Evolutionary conservation across 2,797 vertebrate genomes (phyloP).

Genomic region (Stomatorhinus walkeri): DNA sequence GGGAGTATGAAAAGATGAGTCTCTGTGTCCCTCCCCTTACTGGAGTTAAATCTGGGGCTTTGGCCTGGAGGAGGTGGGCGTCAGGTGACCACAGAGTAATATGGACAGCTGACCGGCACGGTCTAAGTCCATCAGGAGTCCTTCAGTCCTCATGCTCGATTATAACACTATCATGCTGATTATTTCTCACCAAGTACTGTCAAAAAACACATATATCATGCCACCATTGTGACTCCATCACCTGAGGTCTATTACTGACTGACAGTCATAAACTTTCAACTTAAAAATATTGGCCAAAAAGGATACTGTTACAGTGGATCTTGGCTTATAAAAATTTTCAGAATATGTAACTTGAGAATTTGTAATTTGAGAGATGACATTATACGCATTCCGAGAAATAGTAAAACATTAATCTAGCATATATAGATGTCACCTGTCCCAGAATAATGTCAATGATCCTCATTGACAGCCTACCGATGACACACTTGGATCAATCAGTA

Average conservation of each 20-base stretch:
- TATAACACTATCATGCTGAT: not conserved
- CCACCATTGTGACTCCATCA: not conserved
- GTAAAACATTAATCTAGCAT: slow-evolving; percentile 10
- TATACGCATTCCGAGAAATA: not conserved
- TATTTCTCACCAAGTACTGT: not conserved
- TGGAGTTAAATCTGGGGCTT: not conserved
- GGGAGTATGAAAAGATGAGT: not conserved
- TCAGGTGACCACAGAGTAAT: not conserved
- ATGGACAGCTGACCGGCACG: not conserved
- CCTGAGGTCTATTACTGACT: not conserved
- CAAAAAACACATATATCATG: not conserved
- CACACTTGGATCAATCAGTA: not conserved
- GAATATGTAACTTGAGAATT: not conserved
- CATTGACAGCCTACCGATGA: not conserved
- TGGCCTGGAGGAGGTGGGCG: not conserved
- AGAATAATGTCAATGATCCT: not conserved
- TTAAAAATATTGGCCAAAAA: not conserved
- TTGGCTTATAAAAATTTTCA: not conserved
- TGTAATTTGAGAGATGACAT: not conserved
- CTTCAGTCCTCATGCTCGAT: not conserved
- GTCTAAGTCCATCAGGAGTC: not conserved
- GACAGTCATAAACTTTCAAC: not conserved
- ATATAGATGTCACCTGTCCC: not conserved
- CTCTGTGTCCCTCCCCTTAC: not conserved
- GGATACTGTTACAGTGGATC: not conserved